Conservation (phyloP, 2,888 invertebrate genomes). For the Schizaphis graminum region DNA sequence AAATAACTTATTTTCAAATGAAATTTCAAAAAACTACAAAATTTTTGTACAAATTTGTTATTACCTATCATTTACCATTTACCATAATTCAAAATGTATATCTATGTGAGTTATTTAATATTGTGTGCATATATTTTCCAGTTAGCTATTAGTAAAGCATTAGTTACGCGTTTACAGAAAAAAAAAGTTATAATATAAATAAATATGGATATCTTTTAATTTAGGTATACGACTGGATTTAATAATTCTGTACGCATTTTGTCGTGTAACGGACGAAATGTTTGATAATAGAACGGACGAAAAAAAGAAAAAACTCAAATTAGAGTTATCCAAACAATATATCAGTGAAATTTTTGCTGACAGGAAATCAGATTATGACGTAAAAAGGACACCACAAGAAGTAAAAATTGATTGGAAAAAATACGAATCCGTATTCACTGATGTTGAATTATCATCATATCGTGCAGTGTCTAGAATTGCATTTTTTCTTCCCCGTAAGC, state of each 20-base stretch:
- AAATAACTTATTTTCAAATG: background rate
- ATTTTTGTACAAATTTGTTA: background rate
- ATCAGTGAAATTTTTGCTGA: constrained; percentile 42
- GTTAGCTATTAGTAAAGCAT: background rate
- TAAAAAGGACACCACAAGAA: constrained; percentile 22
- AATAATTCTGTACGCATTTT: constrained; percentile 36
- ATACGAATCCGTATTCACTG: constrained; percentile 18
- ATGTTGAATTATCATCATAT: background rate
- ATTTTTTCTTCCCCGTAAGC: constrained; percentile 49
- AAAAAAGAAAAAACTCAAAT: constrained; percentile 16
- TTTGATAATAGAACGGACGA: constrained; percentile 18
- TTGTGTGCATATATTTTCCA: background rate
- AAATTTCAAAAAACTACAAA: background rate
- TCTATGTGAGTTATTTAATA: background rate
- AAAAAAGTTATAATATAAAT: too few relatives aligned
- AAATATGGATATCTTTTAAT: background rate
- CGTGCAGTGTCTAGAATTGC: constrained; percentile 53
- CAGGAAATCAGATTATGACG: constrained; percentile 52
- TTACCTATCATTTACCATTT: too few relatives aligned
- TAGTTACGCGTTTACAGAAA: background rate
- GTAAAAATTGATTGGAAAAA: constrained; percentile 15
- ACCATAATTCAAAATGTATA: background rate
- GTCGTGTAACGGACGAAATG: constrained; percentile 53
- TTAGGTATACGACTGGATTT: constrained; percentile 50
- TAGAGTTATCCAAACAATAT: constrained; percentile 17